Evolutionary conservation across 2,113 vertebrate genomes (phyloP).

Genomic region (Melierax canorus): DNA sequence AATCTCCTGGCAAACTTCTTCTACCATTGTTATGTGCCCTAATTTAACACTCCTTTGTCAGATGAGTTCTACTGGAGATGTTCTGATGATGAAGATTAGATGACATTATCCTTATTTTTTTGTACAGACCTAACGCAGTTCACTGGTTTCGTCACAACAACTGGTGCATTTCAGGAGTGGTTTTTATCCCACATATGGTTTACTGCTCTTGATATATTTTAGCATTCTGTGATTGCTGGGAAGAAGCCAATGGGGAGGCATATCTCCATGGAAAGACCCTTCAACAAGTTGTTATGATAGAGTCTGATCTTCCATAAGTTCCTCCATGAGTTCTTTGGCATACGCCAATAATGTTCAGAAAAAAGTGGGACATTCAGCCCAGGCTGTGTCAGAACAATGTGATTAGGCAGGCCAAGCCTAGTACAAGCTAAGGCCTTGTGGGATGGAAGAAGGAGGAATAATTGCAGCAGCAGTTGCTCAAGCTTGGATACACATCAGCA

Average conservation of each 20-base stretch:
- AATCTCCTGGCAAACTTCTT: slow-evolving; percentile 31
- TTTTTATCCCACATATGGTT: not conserved
- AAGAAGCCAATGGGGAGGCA: not conserved
- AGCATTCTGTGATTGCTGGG: not conserved
- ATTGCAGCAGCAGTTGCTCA: not conserved
- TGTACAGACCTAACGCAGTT: not conserved
- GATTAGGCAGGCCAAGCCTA: not conserved
- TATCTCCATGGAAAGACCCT: not conserved
- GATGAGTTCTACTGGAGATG: not conserved
- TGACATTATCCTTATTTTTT: not conserved
- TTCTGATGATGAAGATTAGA: not conserved
- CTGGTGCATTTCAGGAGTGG: not conserved
- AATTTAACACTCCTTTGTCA: slow-evolving; percentile 30
- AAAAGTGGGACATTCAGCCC: not conserved
- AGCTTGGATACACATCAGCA: not conserved
- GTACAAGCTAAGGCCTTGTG: not conserved
- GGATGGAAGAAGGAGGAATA: not conserved
- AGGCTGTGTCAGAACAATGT: not conserved
- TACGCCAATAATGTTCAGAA: not conserved
- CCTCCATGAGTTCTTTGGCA: not conserved
- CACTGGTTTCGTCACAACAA: not conserved
- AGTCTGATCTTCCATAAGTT: not conserved
- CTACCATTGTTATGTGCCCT: slow-evolving; percentile 48
- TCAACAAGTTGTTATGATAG: not conserved
- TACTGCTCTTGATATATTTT: not conserved